phyloP scores from a whole-genome alignment of 2,888 invertebrate species.

The Drosophila tanythrix region DNA sequence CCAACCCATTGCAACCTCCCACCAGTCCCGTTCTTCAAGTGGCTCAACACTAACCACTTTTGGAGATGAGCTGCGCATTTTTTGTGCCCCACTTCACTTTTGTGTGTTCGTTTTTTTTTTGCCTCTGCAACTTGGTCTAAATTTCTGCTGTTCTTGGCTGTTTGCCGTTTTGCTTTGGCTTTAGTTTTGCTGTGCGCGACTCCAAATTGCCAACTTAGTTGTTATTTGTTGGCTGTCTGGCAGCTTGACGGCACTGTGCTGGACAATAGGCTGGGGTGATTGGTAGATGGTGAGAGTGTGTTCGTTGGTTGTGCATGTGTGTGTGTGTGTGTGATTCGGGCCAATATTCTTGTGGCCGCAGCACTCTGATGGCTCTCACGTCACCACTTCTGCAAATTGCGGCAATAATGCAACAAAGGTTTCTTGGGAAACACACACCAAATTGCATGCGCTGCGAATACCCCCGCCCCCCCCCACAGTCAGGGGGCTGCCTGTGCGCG shows the following conservation, averaged over 20 bases:
- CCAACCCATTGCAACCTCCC: background rate
- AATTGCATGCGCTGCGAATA: slow-evolving; percentile 68
- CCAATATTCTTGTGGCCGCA: slow-evolving; percentile 74
- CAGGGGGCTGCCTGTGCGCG: background rate
- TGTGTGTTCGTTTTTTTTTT: background rate
- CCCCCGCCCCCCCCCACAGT: background rate
- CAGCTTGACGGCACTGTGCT: slow-evolving; percentile 44
- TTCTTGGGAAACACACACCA: slow-evolving; percentile 78
- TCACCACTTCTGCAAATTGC: slow-evolving; percentile 78
- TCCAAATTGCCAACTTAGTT: slow-evolving; percentile 78
- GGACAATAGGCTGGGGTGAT: slow-evolving; percentile 2
- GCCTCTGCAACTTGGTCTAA: slow-evolving; percentile 26
- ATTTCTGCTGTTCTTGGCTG: slow-evolving; percentile 25
- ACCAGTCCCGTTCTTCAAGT: slow-evolving; percentile 32
- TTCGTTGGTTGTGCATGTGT: background rate
- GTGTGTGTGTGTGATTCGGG: slow-evolving; percentile 32
- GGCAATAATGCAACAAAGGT: slow-evolving; percentile 78
- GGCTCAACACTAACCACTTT: slow-evolving; percentile 61
- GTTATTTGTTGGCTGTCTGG: slow-evolving; percentile 76
- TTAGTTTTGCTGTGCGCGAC: slow-evolving; percentile 60
- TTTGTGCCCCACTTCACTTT: slow-evolving; percentile 18
- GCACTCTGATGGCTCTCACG: slow-evolving; percentile 77
- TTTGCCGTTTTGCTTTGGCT: slow-evolving; percentile 33
- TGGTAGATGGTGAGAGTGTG: background rate
- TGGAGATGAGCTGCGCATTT: slow-evolving; percentile 66